Percentiles rank a stretch among this genome's conserved stretches.
Conservation (phyloP, 37 sponge, comb jelly and placozoan genomes). For the Oscarella lobularis region DNA sequence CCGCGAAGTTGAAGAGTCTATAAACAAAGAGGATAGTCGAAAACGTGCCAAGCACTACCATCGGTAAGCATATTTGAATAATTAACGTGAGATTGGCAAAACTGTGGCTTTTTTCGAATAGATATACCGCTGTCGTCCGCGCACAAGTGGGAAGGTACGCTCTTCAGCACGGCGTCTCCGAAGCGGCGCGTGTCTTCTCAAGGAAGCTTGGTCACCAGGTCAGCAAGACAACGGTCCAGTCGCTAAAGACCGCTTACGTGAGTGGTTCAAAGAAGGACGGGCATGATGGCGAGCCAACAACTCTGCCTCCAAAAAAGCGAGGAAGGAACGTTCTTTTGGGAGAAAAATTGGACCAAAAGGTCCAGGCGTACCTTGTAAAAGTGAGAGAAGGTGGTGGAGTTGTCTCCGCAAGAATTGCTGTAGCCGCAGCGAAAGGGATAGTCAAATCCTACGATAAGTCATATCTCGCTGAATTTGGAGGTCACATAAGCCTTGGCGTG, state of each 20-base stretch:
- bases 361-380: slow-evolving; percentile 27
- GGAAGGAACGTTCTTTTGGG: slow-evolving; percentile 11
- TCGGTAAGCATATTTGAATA: too few relatives aligned
- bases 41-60: too few relatives aligned
- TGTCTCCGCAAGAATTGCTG: slow-evolving; percentile 25
- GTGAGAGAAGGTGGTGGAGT: slow-evolving; percentile 17
- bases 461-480: slow-evolving; percentile 19
- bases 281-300: background rate
- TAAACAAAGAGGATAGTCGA: too few relatives aligned
- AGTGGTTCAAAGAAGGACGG: too few relatives aligned
- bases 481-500: slow-evolving; percentile 15
- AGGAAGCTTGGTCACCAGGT: background rate
- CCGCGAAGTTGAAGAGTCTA: too few relatives aligned
- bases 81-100: too few relatives aligned
- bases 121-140: too few relatives aligned
- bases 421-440: slow-evolving; percentile 40
- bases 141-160: background rate
- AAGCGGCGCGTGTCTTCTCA: background rate
- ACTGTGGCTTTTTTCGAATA: too few relatives aligned
- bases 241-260: too few relatives aligned
- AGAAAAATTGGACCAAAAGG: slow-evolving; percentile 2
- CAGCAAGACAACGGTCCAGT: background rate
- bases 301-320: background rate
- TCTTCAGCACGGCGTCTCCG: background rate
- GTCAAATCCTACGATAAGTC: slow-evolving; percentile 6